Evolutionary conservation across 2,888 invertebrate species (phyloP).

Genomic region (Ischnura elegans): DNA sequence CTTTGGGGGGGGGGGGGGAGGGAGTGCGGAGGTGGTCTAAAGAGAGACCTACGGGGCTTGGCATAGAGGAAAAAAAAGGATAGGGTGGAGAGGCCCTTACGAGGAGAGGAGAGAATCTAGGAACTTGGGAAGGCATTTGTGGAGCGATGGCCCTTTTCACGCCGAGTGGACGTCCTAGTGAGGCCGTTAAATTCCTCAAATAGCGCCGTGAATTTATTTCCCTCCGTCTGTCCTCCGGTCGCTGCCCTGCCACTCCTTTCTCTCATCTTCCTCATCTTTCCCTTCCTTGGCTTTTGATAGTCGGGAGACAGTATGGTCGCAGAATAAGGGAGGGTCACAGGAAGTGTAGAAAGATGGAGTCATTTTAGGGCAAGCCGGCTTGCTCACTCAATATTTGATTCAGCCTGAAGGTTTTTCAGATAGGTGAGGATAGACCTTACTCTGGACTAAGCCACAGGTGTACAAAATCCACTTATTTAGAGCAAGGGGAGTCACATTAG

Average conservation of each 20-base stretch:
- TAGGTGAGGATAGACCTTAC: no score
- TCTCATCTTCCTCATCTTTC: no score
- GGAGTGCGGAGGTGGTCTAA: not conserved
- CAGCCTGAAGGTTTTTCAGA: no score
- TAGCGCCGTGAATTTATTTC: conserved; percentile 27
- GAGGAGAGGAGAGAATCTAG: not conserved
- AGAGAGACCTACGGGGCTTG: not conserved
- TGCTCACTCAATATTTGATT: no score
- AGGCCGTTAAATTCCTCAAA: conserved; percentile 31
- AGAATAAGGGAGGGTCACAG: no score
- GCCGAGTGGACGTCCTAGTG: conserved; percentile 17
- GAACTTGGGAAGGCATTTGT: conserved; percentile 16
- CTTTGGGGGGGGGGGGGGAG: not conserved
- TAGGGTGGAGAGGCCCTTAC: not conserved
- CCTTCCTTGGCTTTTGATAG: no score
- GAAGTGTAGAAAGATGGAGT: no score
- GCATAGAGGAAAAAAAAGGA: not conserved
- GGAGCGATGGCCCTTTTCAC: conserved; percentile 7
- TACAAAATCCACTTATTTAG: no score
- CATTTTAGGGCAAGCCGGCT: no score
- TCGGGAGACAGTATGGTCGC: no score
- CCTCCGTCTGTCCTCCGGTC: not conserved
- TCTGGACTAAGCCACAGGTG: no score
- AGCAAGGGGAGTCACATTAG: no score
- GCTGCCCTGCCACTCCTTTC: not conserved